Evolutionary conservation across 2,797 vertebrate species (phyloP), one percentile per base, ranked within the genome.

Genomic region (Hozukius guyotensis): DNA sequence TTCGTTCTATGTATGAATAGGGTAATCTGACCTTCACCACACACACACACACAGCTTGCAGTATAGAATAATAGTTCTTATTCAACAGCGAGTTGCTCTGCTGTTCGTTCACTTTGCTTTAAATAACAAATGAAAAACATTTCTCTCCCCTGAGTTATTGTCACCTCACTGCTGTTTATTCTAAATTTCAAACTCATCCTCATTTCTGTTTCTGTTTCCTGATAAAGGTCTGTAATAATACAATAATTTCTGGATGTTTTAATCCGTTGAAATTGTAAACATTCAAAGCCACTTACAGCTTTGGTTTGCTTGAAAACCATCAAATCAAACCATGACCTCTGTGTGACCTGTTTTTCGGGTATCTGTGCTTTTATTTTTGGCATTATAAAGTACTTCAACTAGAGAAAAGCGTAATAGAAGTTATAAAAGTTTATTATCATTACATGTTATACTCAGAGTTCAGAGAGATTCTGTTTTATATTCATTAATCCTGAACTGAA

Each of bases 11-110:
- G 25, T 22, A 87, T 90, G 82, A 88, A 87, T 85, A 85, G 11
- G 66, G 32, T 81, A 81, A 87, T 82, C 31, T 90, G 82, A 88
- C 84, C 86, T 79, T 75, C n/a, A n/a, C n/a, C n/a, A 62, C 49
- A 20, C 34, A 67, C 24, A 32, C 18, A 55, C 46, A 80, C 73
- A 74, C 63, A 73, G 20, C 13, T 70, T 38, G 55, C 46, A 64
- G 78, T 66, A 70, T 77, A 64, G 59, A 63, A 59, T 82, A 64
- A 74, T 85, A 36, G 29, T 88, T 73, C 0, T 36, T 85, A 90
- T 87, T 87, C 83, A 92, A 9, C 78, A 85, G 59, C 0, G 2
- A 59, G 53, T 61, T 65, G 49, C 67, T 64, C 42, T 20, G 12
- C 42, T 56, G 16, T 67, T 73, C 55, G 6, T 46, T 77, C 29